phyloP scores from a whole-genome alignment of 2,888 invertebrate genomes.

The Watsonalla binaria region DNA sequence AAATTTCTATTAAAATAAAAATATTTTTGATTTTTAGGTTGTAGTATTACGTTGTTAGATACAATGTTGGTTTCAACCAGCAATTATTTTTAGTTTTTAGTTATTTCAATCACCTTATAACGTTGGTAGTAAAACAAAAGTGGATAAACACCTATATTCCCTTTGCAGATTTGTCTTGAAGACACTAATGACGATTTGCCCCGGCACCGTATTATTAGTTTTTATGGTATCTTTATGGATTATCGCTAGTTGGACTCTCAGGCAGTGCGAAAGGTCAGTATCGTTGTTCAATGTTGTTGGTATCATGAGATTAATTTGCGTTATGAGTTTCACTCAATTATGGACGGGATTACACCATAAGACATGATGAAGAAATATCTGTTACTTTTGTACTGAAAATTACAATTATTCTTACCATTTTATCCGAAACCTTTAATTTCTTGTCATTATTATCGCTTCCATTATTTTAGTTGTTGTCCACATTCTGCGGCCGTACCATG shows the following conservation, averaged over 20 bases:
- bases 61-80: too few relatives aligned
- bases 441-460: conserved; percentile 51
- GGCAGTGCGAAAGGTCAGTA: conserved; percentile 98
- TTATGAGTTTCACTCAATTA: conserved; percentile 5
- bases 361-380: neutral
- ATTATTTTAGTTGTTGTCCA: conserved; percentile 43
- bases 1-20: too few relatives aligned
- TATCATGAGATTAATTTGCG: conserved; percentile 26
- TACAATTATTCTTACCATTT: conserved; percentile 6
- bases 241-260: conserved; percentile 98
- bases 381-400: conserved; percentile 12
- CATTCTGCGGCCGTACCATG: conserved; percentile 12
- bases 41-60: too few relatives aligned
- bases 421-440: conserved; percentile 18
- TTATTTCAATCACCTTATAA: too few relatives aligned
- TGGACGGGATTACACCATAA: neutral
- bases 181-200: conserved; percentile 99
- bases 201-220: conserved; percentile 97
- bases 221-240: conserved; percentile 99
- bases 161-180: conserved; percentile 90
- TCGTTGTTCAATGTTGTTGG: conserved; percentile 29
- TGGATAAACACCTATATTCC: neutral
- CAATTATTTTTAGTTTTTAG: too few relatives aligned
- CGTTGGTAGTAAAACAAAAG: neutral
- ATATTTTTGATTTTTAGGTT: too few relatives aligned